Conservation (phyloP, 2,797 vertebrate species). For the Hylomyscus alleni region DNA sequence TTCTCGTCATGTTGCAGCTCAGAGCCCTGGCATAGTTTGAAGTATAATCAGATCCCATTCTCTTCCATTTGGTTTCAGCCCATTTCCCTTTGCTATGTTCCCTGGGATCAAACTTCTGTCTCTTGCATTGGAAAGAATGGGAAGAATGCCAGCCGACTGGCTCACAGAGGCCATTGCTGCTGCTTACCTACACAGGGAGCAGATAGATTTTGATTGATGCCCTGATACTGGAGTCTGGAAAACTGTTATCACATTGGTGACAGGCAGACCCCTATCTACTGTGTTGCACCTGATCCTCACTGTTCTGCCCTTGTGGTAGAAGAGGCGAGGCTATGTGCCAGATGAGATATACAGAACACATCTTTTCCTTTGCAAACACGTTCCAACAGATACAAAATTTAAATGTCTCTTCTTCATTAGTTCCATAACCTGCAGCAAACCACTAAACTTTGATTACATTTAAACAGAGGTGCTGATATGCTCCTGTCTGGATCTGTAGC, state of each 20-base stretch:
- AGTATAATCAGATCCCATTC: slow-evolving; percentile 47
- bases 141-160: slow-evolving; percentile 28
- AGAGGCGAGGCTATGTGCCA: slow-evolving; percentile 57
- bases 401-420: slow-evolving; percentile 22
- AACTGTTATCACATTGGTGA: slow-evolving; percentile 64
- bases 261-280: slow-evolving; percentile 34
- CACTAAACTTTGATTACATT: not conserved
- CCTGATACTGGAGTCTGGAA: slow-evolving; percentile 76
- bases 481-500: not conserved
- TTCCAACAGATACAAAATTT: not conserved
- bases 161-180: not conserved
- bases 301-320: slow-evolving; percentile 36
- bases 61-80: slow-evolving; percentile 70
- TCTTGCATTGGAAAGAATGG: slow-evolving; percentile 12
- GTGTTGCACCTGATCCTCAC: slow-evolving; percentile 62
- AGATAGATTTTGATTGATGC: slow-evolving; percentile 79
- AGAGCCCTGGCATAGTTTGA: slow-evolving; percentile 55
- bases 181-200: slow-evolving; percentile 2
- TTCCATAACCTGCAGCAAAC: slow-evolving; percentile 4
- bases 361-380: not conserved
- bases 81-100: slow-evolving; percentile 38
- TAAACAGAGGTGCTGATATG: not conserved
- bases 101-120: slow-evolving; percentile 71
- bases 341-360: slow-evolving; percentile 60
- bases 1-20: not conserved